Base-by-base conservation (phyloP, 2,113 vertebrate species). In the Cyprinus carpio region DNA sequence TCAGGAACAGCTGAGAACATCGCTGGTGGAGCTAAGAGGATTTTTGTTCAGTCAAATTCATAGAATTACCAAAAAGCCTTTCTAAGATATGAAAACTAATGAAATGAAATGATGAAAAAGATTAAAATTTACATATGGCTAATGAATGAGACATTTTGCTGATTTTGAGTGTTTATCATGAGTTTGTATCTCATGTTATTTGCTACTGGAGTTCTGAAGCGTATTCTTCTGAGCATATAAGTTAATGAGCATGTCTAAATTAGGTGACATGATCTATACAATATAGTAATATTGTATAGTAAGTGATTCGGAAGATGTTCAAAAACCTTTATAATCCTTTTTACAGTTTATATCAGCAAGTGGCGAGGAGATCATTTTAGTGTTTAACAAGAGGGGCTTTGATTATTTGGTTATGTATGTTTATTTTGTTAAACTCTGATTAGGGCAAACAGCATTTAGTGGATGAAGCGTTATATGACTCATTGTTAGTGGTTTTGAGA, bases 1-100 rank as follows among this genome's bases (percentile, higher is more conserved):
- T 95, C 94, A 92, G 93, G 91, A 92, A 93, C 89, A 93, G 92
- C 92, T 93, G 93, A 93, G 91, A 94, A 94, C 92, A 85, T 94
- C 94, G 93, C 89, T 87, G 89, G 86, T 89, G 90, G 91, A 87
- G 90, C 93, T 95, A 93, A 89, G 92, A 93, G 84, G 90, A 88
- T 92, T 94, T 92, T 88, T 65, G 88, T 87, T 89, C 72, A 85
- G 88, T 90, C 49, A 89, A 89, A 90, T 90, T 91, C 51, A 92
- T 88, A 86, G 65, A 90, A 90, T 88, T 89, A 82, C 84, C 87
- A 91, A 86, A 88, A 80, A 80, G 8, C 15, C 40, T 31, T 83
- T 54, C 5, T 54, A 72, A 75, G 34, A 58, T 65, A 51, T 82
- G 16, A 78, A 25, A 81, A 71, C 37, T 37, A 82, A 72, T 82